These are phyloP conservation scores for Rhagium mordax DNA, from an alignment of 2,888 invertebrate species.

Conservation along the genomic window DNA sequence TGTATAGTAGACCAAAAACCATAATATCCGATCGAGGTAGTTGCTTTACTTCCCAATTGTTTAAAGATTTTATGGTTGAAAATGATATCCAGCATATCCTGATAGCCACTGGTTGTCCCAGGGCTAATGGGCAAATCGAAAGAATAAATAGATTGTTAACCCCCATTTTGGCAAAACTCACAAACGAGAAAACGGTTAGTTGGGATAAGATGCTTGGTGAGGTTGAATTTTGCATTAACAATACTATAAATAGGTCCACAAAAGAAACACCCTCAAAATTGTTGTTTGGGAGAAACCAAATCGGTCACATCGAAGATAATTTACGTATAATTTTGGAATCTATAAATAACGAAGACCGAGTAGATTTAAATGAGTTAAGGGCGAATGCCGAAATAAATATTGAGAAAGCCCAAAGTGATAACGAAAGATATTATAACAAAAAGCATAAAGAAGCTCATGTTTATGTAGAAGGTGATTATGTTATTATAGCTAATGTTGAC, in stretches of 20 bases:
- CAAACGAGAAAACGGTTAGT: conserved; percentile 25
- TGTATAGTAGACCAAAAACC: neutral
- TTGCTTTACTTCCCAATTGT: neutral
- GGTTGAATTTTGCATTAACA: conserved; percentile 29
- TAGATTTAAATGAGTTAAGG: conserved; percentile 19
- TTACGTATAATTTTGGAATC: conserved; percentile 24
- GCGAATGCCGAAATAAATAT: conserved; percentile 38
- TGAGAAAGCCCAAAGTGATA: conserved; percentile 39
- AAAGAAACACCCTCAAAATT: neutral
- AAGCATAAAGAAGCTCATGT: conserved; percentile 32
- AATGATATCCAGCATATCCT: neutral
- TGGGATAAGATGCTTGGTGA: conserved; percentile 44
- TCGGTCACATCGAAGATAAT: too few relatives aligned
- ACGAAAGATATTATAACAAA: conserved; percentile 39
- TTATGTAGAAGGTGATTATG: conserved; percentile 42
- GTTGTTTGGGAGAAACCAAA: too few relatives aligned
- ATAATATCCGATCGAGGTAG: neutral
- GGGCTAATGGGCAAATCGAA: conserved; percentile 28
- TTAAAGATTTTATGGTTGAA: neutral
- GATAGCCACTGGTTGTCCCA: conserved; percentile 47
- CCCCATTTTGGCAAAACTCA: too few relatives aligned
- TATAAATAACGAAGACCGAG: neutral
- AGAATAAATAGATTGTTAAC: neutral
- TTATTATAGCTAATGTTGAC: conserved; percentile 47
- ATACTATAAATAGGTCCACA: neutral